Evolutionary conservation across 2,888 invertebrate genomes (phyloP), one percentile per base, ranked within the genome.

Genomic region (Drosophila mercatorum): DNA sequence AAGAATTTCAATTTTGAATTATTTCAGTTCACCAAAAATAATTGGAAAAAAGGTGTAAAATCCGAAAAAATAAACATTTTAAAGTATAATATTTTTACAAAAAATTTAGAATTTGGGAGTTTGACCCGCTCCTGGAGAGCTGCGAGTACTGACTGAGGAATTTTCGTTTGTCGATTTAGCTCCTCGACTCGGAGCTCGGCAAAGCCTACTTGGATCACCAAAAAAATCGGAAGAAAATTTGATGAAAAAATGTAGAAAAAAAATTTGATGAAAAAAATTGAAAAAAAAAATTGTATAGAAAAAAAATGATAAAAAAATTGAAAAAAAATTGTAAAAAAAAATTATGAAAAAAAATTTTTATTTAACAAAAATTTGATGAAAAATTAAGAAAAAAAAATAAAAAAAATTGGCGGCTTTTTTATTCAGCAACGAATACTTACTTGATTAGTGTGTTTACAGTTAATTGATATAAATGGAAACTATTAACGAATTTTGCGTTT

Each of bases 41-140:
- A 12, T 36, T 5, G 10, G 28, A 38, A 40, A 17, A 6, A 8
- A 14, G 17, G 22, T 26, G 8, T 2, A 14, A 59, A 41, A 6
- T 26, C 7, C 11, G 14, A n/a, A 17, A 56, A 56, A 12, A 34
- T 3, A 6, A 17, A 28, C 10, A 28, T 36, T 22, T 56, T 3
- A 22, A 49, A n/a, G 5, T 34, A 17, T 34, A 17, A 11, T n/a
- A 36, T 17, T 36, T 36, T 0, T 2, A 52, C 34, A 8, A 14
- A 22, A 36, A 49, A 47, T 44, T 41, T 36, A 52, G 49, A 26
- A 70, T 62, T 77, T 2, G 3, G 12, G 10, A 62, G 71, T 73
- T 34, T 14, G 2, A 4, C 5, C 47, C 4, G 64, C 51, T 52
- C 40, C 17, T 2, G 12, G 11, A 34, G 67, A 63, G 60, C 53